Conservation (phyloP, 2,888 invertebrate genomes). For the Priocnemis perturbator region DNA sequence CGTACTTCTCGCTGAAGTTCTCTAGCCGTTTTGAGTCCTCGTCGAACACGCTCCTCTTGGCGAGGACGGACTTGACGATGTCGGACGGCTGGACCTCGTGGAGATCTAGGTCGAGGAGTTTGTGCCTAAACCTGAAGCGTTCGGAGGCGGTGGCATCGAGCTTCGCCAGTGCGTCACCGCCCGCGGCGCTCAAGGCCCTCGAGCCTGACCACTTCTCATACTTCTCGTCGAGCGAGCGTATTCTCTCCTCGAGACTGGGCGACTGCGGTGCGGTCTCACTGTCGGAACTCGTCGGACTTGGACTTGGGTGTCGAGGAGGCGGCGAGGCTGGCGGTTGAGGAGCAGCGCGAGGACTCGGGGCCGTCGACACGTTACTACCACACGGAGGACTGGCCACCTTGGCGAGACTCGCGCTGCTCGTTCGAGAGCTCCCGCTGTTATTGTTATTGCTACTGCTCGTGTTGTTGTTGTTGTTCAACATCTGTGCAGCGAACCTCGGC, state of each 20-base stretch:
- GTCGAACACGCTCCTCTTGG: slow-evolving; percentile 95
- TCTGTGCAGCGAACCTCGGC: slow-evolving; percentile 90
- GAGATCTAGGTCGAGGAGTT: slow-evolving; percentile 87
- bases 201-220: slow-evolving; percentile 92
- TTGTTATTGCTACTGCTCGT: slow-evolving; percentile 55
- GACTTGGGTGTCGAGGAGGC: slow-evolving; percentile 83
- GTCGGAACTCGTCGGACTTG: slow-evolving; percentile 86
- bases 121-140: slow-evolving; percentile 81
- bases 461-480: slow-evolving; percentile 74
- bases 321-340: slow-evolving; percentile 81
- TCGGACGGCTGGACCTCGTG: slow-evolving; percentile 93
- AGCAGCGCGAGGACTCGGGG: slow-evolving; percentile 78
- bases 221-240: slow-evolving; percentile 94
- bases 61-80: slow-evolving; percentile 93
- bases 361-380: slow-evolving; percentile 71
- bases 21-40: slow-evolving; percentile 95
- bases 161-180: slow-evolving; percentile 77
- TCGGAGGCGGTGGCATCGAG: slow-evolving; percentile 77
- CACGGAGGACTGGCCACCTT: slow-evolving; percentile 74
- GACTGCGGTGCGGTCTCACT: slow-evolving; percentile 82
- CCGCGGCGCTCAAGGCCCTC: slow-evolving; percentile 79
- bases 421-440: slow-evolving; percentile 58
- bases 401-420: slow-evolving; percentile 54
- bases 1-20: slow-evolving; percentile 89
- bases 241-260: slow-evolving; percentile 90